Conservation (phyloP, 2,797 vertebrate genomes). For the Sparus aurata region DNA sequence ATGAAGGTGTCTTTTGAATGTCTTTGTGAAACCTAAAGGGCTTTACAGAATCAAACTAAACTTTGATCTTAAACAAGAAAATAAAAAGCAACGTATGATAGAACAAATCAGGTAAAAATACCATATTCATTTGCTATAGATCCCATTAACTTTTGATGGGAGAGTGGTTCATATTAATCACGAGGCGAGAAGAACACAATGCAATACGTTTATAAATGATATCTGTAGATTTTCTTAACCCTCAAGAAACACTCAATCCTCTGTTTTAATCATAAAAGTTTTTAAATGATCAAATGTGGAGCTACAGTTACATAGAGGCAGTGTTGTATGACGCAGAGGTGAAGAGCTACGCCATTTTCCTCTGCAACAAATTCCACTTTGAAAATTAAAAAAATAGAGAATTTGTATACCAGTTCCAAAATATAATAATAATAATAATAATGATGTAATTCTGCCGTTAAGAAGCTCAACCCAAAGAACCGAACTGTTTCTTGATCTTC, state of each 20-base stretch:
- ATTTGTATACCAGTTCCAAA: slow-evolving; percentile 6
- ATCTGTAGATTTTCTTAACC: neutral
- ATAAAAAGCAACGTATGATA: neutral
- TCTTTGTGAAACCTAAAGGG: neutral
- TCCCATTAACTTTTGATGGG: neutral
- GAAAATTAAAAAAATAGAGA: neutral
- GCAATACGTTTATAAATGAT: neutral
- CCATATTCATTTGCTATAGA: neutral
- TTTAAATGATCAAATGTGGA: neutral
- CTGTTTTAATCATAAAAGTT: neutral
- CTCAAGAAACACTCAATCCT: neutral
- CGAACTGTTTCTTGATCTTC: slow-evolving; percentile 15
- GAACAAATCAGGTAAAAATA: neutral
- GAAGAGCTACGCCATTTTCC: neutral
- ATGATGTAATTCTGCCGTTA: neutral
- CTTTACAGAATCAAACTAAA: neutral
- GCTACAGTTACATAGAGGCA: neutral
- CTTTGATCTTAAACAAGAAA: neutral
- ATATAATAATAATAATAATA: neutral
- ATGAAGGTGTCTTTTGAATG: neutral
- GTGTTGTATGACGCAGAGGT: neutral
- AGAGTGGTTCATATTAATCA: neutral
- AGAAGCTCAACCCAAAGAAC: neutral
- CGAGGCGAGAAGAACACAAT: neutral
- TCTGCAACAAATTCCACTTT: too few relatives aligned